Conservation (phyloP, 2,797 vertebrate species). For the Arremon aurantiirostris region DNA sequence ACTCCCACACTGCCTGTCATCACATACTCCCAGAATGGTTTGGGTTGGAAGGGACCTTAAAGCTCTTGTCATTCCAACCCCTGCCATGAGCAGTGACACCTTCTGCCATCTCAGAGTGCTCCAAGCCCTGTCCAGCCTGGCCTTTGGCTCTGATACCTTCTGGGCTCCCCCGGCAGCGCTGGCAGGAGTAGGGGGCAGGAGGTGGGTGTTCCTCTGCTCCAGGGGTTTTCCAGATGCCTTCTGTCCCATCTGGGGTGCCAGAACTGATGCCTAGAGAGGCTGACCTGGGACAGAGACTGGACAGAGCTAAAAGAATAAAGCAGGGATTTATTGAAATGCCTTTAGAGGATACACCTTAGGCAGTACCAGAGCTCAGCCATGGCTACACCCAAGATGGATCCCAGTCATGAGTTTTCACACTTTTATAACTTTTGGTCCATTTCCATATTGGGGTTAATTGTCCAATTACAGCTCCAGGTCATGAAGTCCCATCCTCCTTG, state of each 20-base stretch:
- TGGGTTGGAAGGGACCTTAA: neutral
- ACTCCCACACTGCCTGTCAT: neutral
- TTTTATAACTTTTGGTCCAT: neutral
- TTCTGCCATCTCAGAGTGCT: accelerated
- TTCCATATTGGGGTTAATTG: neutral
- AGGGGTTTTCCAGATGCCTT: neutral
- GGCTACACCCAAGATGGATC: neutral
- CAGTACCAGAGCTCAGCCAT: neutral
- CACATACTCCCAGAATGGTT: neutral
- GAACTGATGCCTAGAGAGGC: neutral
- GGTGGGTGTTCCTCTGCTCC: neutral
- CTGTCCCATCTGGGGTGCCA: neutral
- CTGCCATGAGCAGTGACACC: neutral
- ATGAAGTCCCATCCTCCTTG: neutral
- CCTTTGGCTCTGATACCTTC: neutral
- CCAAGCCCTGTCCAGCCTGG: accelerated
- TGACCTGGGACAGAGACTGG: neutral
- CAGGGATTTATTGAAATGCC: neutral
- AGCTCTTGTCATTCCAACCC: neutral
- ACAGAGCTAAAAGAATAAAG: neutral
- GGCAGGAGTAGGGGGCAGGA: neutral
- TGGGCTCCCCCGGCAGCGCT: neutral
- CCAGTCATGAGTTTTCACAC: neutral
- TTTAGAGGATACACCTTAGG: neutral
- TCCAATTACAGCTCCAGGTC: neutral